These are phyloP conservation scores for Rhagonycha fulva DNA, from an alignment of 2,888 invertebrate genomes.

Conservation along the genomic window DNA sequence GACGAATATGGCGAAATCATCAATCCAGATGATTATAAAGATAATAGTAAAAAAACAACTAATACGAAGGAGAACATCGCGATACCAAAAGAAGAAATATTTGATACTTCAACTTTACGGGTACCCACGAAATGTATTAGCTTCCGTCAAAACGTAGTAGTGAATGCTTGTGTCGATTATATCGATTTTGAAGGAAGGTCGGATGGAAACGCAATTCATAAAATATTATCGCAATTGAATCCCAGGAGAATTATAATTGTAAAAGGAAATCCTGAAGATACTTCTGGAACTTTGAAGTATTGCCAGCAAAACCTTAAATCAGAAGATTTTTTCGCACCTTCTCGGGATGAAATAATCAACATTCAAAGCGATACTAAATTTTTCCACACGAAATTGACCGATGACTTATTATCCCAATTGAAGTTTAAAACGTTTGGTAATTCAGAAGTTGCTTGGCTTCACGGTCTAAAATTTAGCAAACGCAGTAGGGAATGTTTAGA, in stretches of 20 bases:
- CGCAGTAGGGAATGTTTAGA: constrained; percentile 59
- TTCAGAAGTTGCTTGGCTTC: constrained; percentile 95
- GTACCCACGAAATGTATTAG: constrained; percentile 90
- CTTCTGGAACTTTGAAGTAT: constrained; percentile 69
- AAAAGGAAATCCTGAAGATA: constrained; percentile 73
- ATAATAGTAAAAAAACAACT: constrained; percentile 69
- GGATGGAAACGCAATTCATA: constrained; percentile 80
- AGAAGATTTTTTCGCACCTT: constrained; percentile 84
- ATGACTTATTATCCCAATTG: constrained; percentile 85
- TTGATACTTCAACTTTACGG: no score
- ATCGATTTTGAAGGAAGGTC: constrained; percentile 97
- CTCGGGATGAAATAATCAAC: constrained; percentile 83
- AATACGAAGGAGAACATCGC: constrained; percentile 63
- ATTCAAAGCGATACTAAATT: constrained; percentile 98
- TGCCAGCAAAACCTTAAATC: constrained; percentile 69
- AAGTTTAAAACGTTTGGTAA: constrained; percentile 85
- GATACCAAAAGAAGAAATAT: constrained; percentile 49
- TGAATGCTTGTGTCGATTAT: constrained; percentile 87
- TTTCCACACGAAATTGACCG: constrained; percentile 91
- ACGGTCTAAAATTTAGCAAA: constrained; percentile 72
- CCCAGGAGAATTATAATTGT: constrained; percentile 82
- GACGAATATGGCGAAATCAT: constrained; percentile 98
- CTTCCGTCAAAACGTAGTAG: constrained; percentile 71
- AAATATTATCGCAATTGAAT: constrained; percentile 79
- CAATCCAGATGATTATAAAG: constrained; percentile 88